These are phyloP conservation scores for Poecilia picta DNA, from an alignment of 2,797 vertebrate genomes.

Conservation along the genomic window DNA sequence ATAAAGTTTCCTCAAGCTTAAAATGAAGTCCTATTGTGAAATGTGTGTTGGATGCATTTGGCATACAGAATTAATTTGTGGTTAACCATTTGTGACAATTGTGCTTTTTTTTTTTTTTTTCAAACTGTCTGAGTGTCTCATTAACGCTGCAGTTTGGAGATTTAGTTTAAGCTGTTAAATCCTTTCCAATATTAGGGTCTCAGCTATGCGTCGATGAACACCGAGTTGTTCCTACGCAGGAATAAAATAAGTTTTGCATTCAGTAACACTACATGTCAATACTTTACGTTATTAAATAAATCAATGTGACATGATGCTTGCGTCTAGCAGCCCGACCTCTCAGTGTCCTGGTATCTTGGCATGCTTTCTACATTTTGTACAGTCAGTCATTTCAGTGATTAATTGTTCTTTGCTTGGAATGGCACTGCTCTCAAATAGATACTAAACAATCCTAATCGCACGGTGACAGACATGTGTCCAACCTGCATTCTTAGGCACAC, in stretches of 20 bases:
- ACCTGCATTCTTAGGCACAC: too few species aligned
- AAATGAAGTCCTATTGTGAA: background rate
- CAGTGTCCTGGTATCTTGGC: background rate
- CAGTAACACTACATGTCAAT: background rate
- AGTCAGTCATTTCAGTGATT: background rate
- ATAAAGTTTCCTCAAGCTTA: background rate
- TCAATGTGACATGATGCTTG: background rate
- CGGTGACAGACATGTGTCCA: background rate
- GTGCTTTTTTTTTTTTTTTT: background rate
- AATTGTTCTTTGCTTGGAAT: background rate
- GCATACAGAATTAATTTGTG: constrained; percentile 3
- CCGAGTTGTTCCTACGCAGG: background rate
- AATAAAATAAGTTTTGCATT: background rate
- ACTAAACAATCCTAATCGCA: background rate
- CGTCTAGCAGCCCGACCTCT: background rate
- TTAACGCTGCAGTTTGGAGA: background rate
- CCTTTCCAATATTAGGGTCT: background rate
- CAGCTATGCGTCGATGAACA: background rate
- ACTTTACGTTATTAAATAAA: background rate
- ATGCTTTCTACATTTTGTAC: background rate
- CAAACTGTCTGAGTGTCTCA: background rate
- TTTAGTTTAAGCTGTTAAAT: background rate
- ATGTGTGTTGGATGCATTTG: background rate
- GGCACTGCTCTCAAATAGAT: background rate
- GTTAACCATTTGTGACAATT: constrained; percentile 7